phyloP scores from a whole-genome alignment of 2,797 vertebrate genomes.

The Sphenopsis melanotis region DNA sequence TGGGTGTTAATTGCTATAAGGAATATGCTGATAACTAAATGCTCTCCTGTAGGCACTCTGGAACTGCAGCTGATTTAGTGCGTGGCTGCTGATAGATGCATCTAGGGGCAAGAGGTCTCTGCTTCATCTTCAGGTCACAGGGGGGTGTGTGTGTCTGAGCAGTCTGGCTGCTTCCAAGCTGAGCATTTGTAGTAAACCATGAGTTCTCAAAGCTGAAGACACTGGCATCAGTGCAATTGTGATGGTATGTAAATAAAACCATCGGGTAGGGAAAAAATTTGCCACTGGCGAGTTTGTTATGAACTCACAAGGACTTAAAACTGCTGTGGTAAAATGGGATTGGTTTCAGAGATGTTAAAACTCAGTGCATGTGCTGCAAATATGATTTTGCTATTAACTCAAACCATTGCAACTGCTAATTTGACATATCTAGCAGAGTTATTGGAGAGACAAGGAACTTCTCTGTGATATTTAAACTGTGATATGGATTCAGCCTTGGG shows the following conservation, averaged over 20 bases:
- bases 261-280: neutral
- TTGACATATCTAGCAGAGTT: neutral
- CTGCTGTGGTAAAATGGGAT: neutral
- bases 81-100: neutral
- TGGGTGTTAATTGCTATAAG: neutral
- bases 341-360: neutral
- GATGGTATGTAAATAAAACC: neutral
- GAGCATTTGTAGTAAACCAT: neutral
- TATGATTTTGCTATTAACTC: neutral
- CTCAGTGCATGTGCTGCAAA: neutral
- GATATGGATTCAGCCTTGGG: neutral
- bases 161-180: neutral
- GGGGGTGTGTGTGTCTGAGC: neutral
- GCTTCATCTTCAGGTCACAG: neutral
- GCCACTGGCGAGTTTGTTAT: neutral
- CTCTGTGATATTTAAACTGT: neutral
- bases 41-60: neutral
- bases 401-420: neutral
- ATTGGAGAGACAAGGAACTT: neutral
- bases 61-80: neutral
- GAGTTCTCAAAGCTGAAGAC: neutral
- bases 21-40: neutral
- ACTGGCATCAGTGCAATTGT: neutral
- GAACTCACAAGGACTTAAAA: neutral
- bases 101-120: neutral